Percentiles rank a stretch among this genome's conserved stretches.
Evolutionary conservation across 1,140 invertebrate genomes (phyloP).

Genomic region (Venturia canescens): DNA sequence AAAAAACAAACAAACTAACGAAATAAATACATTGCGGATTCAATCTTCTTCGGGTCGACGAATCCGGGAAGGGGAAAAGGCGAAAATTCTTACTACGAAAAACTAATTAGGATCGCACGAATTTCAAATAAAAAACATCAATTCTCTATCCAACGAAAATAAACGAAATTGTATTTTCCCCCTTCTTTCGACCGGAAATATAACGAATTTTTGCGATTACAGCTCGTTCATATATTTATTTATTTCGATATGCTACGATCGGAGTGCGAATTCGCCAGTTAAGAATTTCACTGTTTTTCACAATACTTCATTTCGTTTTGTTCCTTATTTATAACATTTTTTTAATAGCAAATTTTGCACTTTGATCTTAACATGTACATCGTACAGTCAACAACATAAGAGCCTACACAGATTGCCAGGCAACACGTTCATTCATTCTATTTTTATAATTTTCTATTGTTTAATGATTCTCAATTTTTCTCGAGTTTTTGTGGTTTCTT

Average conservation of each 20-base stretch:
- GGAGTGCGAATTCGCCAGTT: conserved; percentile 15
- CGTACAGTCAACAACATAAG: conserved; percentile 42
- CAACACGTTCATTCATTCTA: not conserved
- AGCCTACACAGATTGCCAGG: conserved; percentile 16
- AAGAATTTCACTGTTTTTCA: not conserved
- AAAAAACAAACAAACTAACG: not conserved
- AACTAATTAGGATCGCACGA: no score
- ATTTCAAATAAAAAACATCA: no score
- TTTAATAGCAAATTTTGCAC: conserved; percentile 18
- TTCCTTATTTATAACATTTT: not conserved
- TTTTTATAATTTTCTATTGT: not conserved
- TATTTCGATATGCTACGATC: conserved; percentile 51
- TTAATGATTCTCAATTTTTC: conserved; percentile 8
- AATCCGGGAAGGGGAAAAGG: no score
- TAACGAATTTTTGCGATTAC: no score
- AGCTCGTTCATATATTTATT: no score
- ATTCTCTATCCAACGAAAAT: no score
- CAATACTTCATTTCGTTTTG: no score
- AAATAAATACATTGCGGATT: no score
- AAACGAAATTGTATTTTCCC: no score
- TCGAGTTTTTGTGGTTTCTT: not conserved
- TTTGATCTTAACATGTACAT: conserved; percentile 60
- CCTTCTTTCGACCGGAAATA: no score
- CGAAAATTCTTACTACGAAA: not conserved
- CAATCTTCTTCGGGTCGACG: no score